phyloP scores from a whole-genome alignment of 2,797 vertebrate species.

The Arnoldichthys spilopterus region DNA sequence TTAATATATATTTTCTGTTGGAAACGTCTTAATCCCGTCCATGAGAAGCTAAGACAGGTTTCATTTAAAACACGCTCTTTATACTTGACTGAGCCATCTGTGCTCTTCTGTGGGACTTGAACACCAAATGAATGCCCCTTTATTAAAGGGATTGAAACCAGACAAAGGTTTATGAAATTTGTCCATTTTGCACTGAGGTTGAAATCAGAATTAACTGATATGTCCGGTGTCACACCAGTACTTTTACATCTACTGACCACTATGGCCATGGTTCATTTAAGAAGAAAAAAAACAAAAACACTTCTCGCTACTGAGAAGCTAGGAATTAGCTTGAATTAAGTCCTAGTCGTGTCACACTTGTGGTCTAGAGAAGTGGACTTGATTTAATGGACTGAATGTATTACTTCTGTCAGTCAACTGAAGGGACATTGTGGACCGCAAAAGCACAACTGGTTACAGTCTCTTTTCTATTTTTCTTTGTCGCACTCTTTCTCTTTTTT shows the following conservation, averaged over 20 bases:
- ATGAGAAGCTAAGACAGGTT: conserved; percentile 14
- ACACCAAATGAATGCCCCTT: conserved; percentile 33
- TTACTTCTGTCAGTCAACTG: conserved; percentile 15
- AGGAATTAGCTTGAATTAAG: not conserved
- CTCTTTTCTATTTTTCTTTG: not conserved
- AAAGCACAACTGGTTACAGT: not conserved
- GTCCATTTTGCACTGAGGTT: conserved; percentile 21
- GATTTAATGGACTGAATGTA: conserved; percentile 37
- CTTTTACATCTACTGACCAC: conserved; percentile 21
- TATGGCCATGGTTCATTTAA: not conserved
- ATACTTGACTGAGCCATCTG: conserved; percentile 27
- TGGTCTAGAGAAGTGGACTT: conserved; percentile 7
- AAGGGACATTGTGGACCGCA: not conserved
- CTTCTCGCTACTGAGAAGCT: not conserved
- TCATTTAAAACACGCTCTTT: conserved; percentile 20
- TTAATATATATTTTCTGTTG: conserved; percentile 41
- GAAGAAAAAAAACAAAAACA: not conserved
- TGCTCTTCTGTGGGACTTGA: conserved; percentile 36
- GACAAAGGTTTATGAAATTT: conserved; percentile 19
- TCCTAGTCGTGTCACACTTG: conserved; percentile 8
- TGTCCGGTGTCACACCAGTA: not conserved
- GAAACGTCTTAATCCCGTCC: conserved; percentile 28
- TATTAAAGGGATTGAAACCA: conserved; percentile 14
- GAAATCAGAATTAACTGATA: conserved; percentile 2
- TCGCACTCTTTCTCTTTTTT: not conserved